Evolutionary conservation across 2,888 invertebrate genomes (phyloP).

Genomic region (Agonopterix alstromeriana): DNA sequence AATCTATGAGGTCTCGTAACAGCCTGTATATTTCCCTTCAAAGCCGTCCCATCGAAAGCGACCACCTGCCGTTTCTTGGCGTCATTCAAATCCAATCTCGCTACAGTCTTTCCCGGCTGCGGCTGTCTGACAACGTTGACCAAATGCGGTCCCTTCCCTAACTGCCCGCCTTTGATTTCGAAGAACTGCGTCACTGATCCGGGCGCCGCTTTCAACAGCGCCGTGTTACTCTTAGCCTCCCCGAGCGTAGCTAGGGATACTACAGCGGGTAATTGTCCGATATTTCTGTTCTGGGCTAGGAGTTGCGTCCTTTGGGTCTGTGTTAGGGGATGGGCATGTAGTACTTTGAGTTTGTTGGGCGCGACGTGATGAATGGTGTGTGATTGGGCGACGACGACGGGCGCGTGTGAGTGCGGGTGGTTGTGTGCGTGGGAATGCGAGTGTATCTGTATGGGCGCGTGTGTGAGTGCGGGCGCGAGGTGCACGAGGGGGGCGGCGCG

Average conservation of each 20-base stretch:
- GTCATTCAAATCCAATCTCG: constrained; percentile 37
- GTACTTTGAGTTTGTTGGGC: constrained; percentile 50
- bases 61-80: constrained; percentile 39
- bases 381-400: constrained; percentile 35
- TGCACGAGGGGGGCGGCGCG: constrained; percentile 39
- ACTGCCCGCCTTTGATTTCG: constrained; percentile 57
- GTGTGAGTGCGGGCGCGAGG: constrained; percentile 29
- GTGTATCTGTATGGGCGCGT: constrained; percentile 31
- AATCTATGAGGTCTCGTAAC: constrained; percentile 30
- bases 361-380: constrained; percentile 40
- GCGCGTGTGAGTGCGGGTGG: constrained; percentile 15
- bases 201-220: constrained; percentile 45
- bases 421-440: constrained; percentile 17
- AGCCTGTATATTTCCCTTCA: constrained; percentile 29
- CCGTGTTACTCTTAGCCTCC: constrained; percentile 34
- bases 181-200: constrained; percentile 57
- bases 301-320: constrained; percentile 49
- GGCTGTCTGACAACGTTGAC: constrained; percentile 63
- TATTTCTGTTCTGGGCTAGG: constrained; percentile 14
- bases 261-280: constrained; percentile 41
- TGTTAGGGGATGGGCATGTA: constrained; percentile 57
- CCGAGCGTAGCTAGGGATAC: constrained; percentile 52
- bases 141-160: constrained; percentile 51
- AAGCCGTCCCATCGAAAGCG: constrained; percentile 21
- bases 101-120: constrained; percentile 40